Evolutionary conservation across 2,888 invertebrate species (phyloP), one percentile per base, ranked within the genome.

Genomic region (Limnephilus marmoratus): DNA sequence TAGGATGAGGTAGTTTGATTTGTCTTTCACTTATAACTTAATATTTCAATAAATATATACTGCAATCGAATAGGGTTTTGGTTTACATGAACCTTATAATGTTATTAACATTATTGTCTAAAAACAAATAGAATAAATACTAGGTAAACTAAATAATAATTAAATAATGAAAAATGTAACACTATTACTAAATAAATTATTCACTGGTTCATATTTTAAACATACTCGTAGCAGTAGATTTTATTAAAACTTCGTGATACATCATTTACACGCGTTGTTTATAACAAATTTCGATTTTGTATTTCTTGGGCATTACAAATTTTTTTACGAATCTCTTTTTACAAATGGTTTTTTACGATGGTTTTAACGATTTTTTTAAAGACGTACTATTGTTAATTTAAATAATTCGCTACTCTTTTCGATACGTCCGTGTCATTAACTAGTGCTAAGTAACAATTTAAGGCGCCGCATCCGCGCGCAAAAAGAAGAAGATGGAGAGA

Each of bases 1-100:
- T 91, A 91, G 34, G 18, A 53, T 92, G 92, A 92, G 92, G 92
- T 92, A 92, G 92, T 45, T 92, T 81, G 41, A 81, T 92, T 90
- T 90, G 90, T 90, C 41, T 68, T 86, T 49, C 15, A 49, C 90
- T 90, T 85, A 31, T 31, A 90, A 49, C 49, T 85, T 90, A 37
- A 90, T 68, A 86, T 37, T 45, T 41, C 4, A 90, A 90, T 90
- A 90, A 90, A 90, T 90, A 90, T 90, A 85, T 68, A 90, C 81
- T 81, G 90, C 29, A 81, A 81, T 90, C 31, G 15, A n/a, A 41
- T 90, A 90, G 82, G 49, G 81, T 90, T 90, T 90, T 90, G 90
- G 90, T 90, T 90, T 81, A 81, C 80, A 81, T 90, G 41, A 80
- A 90, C 90, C 81, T n/a, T 90, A 29, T 24, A 90, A 81, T n/a